These are phyloP conservation scores for Lucilia sericata DNA, from an alignment of 1,140 invertebrate genomes.

Conservation along the genomic window DNA sequence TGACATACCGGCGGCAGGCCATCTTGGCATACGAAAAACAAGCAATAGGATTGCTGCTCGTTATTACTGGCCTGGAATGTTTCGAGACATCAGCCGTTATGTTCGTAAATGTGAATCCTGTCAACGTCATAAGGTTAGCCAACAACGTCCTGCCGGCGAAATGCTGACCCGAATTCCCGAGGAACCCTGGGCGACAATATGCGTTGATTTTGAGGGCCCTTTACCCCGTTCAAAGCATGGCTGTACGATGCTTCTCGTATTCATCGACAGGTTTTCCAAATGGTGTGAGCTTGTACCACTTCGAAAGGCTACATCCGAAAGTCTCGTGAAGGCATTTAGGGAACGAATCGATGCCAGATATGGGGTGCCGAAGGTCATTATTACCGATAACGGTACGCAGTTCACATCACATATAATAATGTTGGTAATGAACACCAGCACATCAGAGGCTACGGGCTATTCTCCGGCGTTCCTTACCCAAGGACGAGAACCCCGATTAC, in stretches of 20 bases:
- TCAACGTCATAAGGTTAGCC: not conserved
- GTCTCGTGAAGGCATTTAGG: not conserved
- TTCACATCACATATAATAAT: slow-evolving; percentile 14
- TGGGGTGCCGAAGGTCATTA: not conserved
- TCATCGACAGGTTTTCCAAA: slow-evolving; percentile 33
- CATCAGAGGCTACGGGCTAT: slow-evolving; percentile 32
- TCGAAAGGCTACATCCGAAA: slow-evolving; percentile 31
- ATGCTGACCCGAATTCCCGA: not conserved
- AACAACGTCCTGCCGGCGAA: not conserved
- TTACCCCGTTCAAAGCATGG: too few relatives aligned
- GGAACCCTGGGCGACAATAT: too few relatives aligned
- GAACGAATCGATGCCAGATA: not conserved
- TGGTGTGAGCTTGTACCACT: slow-evolving; percentile 31
- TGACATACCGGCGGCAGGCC: slow-evolving; percentile 54
- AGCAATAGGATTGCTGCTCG: not conserved
- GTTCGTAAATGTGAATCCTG: slow-evolving; percentile 54
- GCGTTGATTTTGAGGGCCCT: too few relatives aligned
- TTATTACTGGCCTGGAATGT: slow-evolving; percentile 32
- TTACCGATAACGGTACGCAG: slow-evolving; percentile 34
- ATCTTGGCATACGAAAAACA: too few relatives aligned
- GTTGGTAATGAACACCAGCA: slow-evolving; percentile 29
- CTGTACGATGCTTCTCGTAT: not conserved
- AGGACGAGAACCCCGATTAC: slow-evolving; percentile 38
- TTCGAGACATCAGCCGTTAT: slow-evolving; percentile 40
- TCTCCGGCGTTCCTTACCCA: slow-evolving; percentile 21